Evolutionary conservation across 2,797 vertebrate genomes (phyloP), one percentile per base, ranked within the genome.

Genomic region (Sebastiscus tertius): DNA sequence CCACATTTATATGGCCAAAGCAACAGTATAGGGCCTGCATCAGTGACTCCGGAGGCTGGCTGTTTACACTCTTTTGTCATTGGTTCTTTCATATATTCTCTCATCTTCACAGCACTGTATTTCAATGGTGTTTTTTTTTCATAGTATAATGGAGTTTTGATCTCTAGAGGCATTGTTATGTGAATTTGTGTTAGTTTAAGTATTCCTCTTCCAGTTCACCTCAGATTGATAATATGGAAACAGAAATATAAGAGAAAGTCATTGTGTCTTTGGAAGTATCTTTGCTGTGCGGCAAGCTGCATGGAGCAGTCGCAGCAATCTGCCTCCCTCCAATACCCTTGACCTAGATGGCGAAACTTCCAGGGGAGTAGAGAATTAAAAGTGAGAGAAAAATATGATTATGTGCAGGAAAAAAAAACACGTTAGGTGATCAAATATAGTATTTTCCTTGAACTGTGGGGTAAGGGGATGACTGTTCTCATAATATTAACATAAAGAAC

Each of bases 391-490:
- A 94, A 93, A 93, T 94, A 94, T 84, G 91, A 92, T 95, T 89
- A 93, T 92, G 71, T 79, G 62, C 18, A 27, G 24, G 8, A 65
- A 64, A 73, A 72, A 86, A 85, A 86, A 73, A 85, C 31, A 79
- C 1, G 2, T 75, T 75, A 62, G 34, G 77, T 87, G 90, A 94
- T 95, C 92, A 95, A 94, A 96, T 95, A 93, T 95, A 94, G 94
- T 91, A 91, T 95, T 93, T 96, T 92, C 93, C 94, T 95, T 95
- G 91, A 96, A 95, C 94, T 92, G 68, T 79, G 58, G 86, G 88
- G 79, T 93, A 93, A 92, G 87, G 87, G 71, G 90, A 90, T 83
- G 69, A 78, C 82, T 89, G 67, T 80, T 92, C 79, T 89, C 14
- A 77, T 82, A 88, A 88, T 88, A 85, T 91, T 87, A 88, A 74